These are phyloP conservation scores for Pempheris klunzingeri DNA, from an alignment of 2,797 vertebrate species.

Conservation along the genomic window DNA sequence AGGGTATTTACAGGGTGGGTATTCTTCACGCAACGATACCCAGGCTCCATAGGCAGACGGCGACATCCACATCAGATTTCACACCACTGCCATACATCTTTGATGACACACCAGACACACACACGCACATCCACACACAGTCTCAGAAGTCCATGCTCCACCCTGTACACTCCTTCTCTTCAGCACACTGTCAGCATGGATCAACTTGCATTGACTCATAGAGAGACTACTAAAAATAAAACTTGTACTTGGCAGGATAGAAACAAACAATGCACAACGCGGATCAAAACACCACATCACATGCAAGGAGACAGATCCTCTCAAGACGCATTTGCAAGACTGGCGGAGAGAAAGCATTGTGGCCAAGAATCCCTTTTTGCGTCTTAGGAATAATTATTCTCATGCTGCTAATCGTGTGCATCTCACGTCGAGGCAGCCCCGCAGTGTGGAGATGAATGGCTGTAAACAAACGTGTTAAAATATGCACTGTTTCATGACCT, in stretches of 20 bases:
- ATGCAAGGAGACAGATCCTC: neutral
- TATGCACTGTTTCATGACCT: constrained; percentile 34
- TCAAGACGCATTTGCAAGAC: neutral
- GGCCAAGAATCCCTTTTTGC: constrained; percentile 1
- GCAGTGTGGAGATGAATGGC: neutral
- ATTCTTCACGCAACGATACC: constrained; percentile 5
- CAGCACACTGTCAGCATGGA: constrained; percentile 58
- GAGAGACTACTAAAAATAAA: constrained; percentile 70
- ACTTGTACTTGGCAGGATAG: constrained; percentile 32
- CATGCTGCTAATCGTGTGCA: neutral
- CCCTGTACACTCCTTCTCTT: constrained; percentile 25
- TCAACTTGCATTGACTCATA: constrained; percentile 69
- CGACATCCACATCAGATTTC: constrained; percentile 33
- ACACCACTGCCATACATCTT: constrained; percentile 34
- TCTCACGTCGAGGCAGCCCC: neutral
- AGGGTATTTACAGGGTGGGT: neutral
- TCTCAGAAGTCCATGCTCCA: constrained; percentile 34
- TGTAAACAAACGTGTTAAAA: constrained; percentile 39
- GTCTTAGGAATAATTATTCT: neutral
- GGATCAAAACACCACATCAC: constrained; percentile 12
- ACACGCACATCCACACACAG: constrained; percentile 3
- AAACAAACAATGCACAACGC: constrained; percentile 33
- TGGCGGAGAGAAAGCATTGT: neutral
- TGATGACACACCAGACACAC: constrained; percentile 38
- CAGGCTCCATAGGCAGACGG: neutral